Conservation (phyloP, 1,140 invertebrate species). For the Helicoverpa zea region DNA sequence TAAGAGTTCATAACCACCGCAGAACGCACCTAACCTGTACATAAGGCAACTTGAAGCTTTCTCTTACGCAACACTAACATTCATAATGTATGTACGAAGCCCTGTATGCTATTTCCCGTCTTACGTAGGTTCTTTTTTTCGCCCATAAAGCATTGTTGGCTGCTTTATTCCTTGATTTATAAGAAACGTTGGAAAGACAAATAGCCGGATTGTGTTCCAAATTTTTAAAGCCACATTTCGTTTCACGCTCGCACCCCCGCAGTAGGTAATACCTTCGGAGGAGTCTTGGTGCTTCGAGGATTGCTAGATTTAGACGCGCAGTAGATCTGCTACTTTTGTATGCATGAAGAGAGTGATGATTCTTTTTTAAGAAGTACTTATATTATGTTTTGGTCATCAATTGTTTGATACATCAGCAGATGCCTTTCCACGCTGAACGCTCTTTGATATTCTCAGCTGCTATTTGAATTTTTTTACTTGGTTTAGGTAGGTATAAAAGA, state of each 20-base stretch:
- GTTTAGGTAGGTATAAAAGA: no score
- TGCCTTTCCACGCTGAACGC: no score
- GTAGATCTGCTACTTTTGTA: conserved; percentile 35
- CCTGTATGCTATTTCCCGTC: conserved; percentile 83
- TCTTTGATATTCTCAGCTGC: no score
- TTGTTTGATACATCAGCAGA: no score
- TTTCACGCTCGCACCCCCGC: conserved; percentile 78
- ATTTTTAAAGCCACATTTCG: conserved; percentile 88
- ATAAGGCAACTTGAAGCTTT: conserved; percentile 58
- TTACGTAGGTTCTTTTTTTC: conserved; percentile 86
- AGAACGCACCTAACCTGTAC: conserved; percentile 43
- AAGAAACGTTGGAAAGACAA: conserved; percentile 87
- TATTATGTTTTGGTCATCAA: not conserved
- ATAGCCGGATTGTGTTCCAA: conserved; percentile 88
- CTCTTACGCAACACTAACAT: conserved; percentile 79
- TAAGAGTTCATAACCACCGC: conserved; percentile 17
- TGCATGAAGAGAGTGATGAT: conserved; percentile 7
- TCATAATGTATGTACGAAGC: conserved; percentile 81
- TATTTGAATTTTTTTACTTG: no score
- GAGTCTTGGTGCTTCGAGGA: conserved; percentile 61
- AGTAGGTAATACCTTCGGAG: conserved; percentile 69
- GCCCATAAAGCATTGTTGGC: conserved; percentile 87
- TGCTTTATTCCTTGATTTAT: conserved; percentile 88
- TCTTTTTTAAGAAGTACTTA: not conserved
- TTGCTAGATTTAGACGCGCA: conserved; percentile 38